Base-by-base conservation (phyloP, 2,888 invertebrate species). In the Acronicta leporina region DNA sequence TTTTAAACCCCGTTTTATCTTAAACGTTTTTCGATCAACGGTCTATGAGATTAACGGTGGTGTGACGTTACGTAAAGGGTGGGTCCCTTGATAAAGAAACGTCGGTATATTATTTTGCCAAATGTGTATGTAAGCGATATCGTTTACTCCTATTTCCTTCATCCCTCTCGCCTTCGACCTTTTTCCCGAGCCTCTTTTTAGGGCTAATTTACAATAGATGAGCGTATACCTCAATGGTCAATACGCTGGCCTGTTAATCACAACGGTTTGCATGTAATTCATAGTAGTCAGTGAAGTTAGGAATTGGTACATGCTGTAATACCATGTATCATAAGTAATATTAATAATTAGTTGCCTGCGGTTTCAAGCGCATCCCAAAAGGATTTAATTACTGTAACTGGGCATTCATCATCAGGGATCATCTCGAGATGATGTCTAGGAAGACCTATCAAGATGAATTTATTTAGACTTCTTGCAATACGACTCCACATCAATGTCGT, bases 1-100 rank as follows among this genome's bases (percentile, higher is more conserved):
- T 92, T 90, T 89, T 87, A 87, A 87, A 82, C 84, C 83, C 68
- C 73, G 77, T 84, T 87, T 87, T 89, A 89, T 89, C 88, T 89
- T 83, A 83, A 88, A 84, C 81, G 83, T 86, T 89, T 88, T 87
- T 84, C 83, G 84, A 87, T 87, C 83, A 81, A 82, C 77, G 77
- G 71, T 73, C 74, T 68, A 72, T 64, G 79, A 79, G 81, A 87
- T 84, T 83, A 81, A 81, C 76, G 72, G 67, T 73, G 76, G 67
- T 75, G 77, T 79, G 63, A 71, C 61, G 57, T 55, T 33, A 65
- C 42, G 43, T 68, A 65, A 62, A 71, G 66, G 65, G 60, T 60
- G 35, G 20, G 44, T 35, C 42, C 16, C 30, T 45, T 54, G 54
- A 63, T 35, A 78, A 60, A 65, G 52, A 48, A 56, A 63, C 20